Evolutionary conservation across 2,888 invertebrate genomes (phyloP).

Genomic region (Ditula angustiorana): DNA sequence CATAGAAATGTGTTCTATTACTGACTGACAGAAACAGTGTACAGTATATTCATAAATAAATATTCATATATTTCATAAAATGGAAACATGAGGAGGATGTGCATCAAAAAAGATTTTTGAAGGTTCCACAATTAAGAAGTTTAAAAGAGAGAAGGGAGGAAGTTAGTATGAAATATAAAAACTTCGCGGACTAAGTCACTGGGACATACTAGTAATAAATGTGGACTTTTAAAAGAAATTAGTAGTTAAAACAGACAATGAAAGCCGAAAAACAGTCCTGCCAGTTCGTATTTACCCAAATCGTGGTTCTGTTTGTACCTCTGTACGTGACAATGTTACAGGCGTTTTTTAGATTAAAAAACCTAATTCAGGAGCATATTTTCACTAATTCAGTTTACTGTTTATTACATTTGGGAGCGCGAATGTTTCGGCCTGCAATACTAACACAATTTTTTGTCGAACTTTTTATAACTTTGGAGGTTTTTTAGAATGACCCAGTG

Average conservation of each 20-base stretch:
- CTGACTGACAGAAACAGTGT: too few relatives aligned
- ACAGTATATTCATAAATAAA: too few relatives aligned
- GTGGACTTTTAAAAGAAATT: too few relatives aligned
- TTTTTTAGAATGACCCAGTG: not conserved
- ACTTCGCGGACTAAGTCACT: too few relatives aligned
- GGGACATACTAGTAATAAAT: too few relatives aligned
- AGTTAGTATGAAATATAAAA: too few relatives aligned
- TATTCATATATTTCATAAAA: too few relatives aligned
- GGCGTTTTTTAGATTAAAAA: constrained; percentile 4
- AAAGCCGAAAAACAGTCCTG: not conserved
- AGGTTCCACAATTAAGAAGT: too few relatives aligned
- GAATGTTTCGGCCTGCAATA: constrained; percentile 15
- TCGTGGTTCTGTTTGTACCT: not conserved
- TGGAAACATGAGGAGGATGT: too few relatives aligned
- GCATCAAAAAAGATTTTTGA: too few relatives aligned
- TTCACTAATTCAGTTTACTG: constrained; percentile 31
- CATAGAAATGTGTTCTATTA: too few relatives aligned
- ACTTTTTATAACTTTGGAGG: constrained; percentile 1
- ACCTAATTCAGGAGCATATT: constrained; percentile 17
- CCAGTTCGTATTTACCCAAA: not conserved
- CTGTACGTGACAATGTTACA: constrained; percentile 16
- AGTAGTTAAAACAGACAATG: not conserved
- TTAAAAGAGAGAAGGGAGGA: too few relatives aligned
- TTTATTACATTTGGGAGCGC: constrained; percentile 18
- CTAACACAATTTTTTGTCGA: constrained; percentile 11